These are phyloP conservation scores for Actinia equina DNA, from an alignment of 64 coral and sea anemone genomes.

Conservation along the genomic window DNA sequence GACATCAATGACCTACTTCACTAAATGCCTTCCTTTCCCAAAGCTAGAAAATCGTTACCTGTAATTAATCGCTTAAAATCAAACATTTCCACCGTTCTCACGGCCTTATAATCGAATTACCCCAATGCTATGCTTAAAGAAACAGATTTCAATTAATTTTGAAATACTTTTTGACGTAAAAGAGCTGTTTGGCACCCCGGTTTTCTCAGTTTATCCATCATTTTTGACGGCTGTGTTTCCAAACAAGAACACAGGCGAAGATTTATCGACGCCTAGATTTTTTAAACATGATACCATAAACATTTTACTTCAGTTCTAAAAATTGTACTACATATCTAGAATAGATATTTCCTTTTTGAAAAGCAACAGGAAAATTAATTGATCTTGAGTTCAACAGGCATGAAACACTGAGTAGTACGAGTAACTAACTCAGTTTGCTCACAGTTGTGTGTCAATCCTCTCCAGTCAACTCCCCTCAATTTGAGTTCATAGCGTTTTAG, in stretches of 20 bases:
- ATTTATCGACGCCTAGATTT: background rate
- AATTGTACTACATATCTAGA: background rate
- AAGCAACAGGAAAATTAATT: background rate
- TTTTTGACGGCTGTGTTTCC: slow-evolving; percentile 43
- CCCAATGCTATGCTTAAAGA: slow-evolving; percentile 13
- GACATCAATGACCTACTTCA: background rate
- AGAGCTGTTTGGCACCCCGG: slow-evolving; percentile 47
- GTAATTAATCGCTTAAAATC: background rate
- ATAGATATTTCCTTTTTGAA: background rate
- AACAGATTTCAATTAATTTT: slow-evolving; percentile 49
- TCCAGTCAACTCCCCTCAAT: background rate
- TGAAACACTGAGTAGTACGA: background rate
- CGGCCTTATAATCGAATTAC: slow-evolving; percentile 23
- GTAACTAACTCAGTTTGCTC: background rate
- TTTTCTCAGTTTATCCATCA: slow-evolving; percentile 59
- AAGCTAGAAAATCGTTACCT: background rate
- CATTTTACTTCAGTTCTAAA: background rate
- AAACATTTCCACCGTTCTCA: slow-evolving; percentile 6
- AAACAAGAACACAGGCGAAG: slow-evolving; percentile 3
- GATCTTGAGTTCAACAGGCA: background rate
- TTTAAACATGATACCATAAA: background rate
- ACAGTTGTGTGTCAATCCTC: background rate
- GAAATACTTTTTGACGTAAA: slow-evolving; percentile 41
- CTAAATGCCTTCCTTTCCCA: background rate
- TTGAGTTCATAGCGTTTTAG: background rate